A percentile compares a stretch with the other conserved stretches of the same genome.
Evolutionary conservation across 2,888 invertebrate genomes (phyloP).

Genomic region (Argyresthia goedartella): DNA sequence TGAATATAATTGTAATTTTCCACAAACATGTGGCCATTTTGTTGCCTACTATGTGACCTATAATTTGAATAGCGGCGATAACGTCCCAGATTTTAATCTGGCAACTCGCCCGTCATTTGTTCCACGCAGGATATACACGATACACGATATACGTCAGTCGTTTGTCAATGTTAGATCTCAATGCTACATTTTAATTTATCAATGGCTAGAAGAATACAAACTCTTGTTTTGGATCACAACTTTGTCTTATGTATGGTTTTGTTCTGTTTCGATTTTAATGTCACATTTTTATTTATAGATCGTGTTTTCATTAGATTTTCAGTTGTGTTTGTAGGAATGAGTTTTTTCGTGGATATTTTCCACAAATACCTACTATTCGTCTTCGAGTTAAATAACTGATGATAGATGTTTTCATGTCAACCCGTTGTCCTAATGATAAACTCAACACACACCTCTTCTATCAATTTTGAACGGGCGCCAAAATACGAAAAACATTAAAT

Average conservation of each 20-base stretch:
- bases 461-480: background rate
- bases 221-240: background rate
- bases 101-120: conserved; percentile 23
- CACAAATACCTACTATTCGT: too few species aligned
- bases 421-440: background rate
- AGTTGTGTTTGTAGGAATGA: background rate
- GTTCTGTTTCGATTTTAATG: background rate
- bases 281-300: background rate
- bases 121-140: conserved; percentile 18
- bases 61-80: background rate
- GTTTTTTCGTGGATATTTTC: background rate
- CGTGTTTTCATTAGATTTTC: background rate
- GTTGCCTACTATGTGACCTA: too few species aligned
- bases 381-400: background rate
- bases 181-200: background rate
- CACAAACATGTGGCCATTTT: background rate
- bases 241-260: background rate
- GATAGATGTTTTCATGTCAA: background rate
- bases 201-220: background rate
- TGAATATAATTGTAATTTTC: background rate
- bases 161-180: conserved; percentile 13
- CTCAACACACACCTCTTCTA: background rate
- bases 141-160: conserved; percentile 24
- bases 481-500: background rate
- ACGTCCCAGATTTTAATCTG: conserved; percentile 22